Evolutionary conservation across 2,888 invertebrate species (phyloP).

Genomic region (Epistrophella euchroma): DNA sequence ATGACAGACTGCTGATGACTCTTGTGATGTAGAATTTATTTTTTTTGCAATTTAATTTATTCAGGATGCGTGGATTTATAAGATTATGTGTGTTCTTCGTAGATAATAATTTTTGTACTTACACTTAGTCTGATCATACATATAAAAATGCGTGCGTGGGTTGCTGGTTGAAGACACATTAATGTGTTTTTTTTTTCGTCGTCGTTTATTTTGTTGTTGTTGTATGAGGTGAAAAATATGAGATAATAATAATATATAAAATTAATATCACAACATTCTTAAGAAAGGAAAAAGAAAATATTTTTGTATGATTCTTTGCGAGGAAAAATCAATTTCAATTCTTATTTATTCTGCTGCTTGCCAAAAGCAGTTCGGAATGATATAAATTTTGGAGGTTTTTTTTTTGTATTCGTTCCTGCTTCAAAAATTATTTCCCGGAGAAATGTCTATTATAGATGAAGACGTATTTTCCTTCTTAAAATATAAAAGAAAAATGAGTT

Average conservation of each 20-base stretch:
- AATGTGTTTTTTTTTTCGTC: not conserved
- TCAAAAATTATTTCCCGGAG: not conserved
- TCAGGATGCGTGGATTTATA: constrained; percentile 64
- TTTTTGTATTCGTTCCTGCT: not conserved
- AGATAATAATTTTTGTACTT: constrained; percentile 21
- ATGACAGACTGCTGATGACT: not conserved
- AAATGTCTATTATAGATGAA: not conserved
- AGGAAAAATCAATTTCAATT: constrained; percentile 12
- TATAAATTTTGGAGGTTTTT: not conserved
- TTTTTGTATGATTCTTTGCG: not conserved
- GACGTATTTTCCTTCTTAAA: not conserved
- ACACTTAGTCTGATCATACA: not conserved
- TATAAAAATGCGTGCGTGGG: constrained; percentile 35
- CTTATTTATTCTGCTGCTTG: constrained; percentile 1
- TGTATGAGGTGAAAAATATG: constrained; percentile 46
- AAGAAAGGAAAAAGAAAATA: not conserved
- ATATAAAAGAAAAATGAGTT: not conserved
- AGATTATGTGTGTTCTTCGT: constrained; percentile 29
- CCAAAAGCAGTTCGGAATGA: not conserved
- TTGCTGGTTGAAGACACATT: constrained; percentile 19
- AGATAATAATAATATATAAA: constrained; percentile 46
- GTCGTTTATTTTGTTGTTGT: not conserved
- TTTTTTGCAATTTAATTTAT: constrained; percentile 56
- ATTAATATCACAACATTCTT: constrained; percentile 15
- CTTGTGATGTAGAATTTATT: not conserved